Evolutionary conservation across 2,888 invertebrate species (phyloP), one percentile per base, ranked within the genome.

Genomic region (Drosophila emarginata): DNA sequence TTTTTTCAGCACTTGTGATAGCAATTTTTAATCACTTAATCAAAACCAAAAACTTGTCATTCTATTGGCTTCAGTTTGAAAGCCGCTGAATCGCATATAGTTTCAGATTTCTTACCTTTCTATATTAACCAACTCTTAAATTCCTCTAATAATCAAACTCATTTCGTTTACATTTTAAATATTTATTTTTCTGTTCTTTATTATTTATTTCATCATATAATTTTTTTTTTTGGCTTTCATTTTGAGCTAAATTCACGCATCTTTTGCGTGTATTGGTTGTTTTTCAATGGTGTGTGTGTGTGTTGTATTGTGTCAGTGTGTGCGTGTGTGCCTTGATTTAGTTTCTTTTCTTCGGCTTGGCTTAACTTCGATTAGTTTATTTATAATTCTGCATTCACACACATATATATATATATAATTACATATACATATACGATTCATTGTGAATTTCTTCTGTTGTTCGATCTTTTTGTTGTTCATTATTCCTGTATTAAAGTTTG

Each of bases 401-500:
- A n/a, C n/a, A 62, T 64, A 65, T 78, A 72, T 61, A 71, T 67
- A 63, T 67, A 61, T 15, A 32, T 53, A 32, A 5, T 74, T 78
- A 76, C 64, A 67, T 66, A 61, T 66, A 69, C 76, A 70, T 67
- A 63, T 67, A 62, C 72, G 63, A 40, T 37, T 60, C 50, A 54
- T 64, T 61, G 28, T 61, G 72, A 61, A 39, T 60, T 60, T 40
- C 64, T 37, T 37, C 61, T 68, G 60, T 61, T 39, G 15, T 51
- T 62, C 54, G 54, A 53, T 61, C 21, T 50, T 68, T 36, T 79
- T 60, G 59, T 66, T 61, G 37, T 65, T 70, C 71, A 61, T 60
- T 67, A 69, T 86, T 81, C 84, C 84, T 88, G 85, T 86, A 88
- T 75, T 86, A 87, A 74, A 74, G 76, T 88, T 88, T 79, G 84